Percentiles rank a stretch among this genome's conserved stretches.
These are phyloP conservation scores for Schmidtea mediterranea DNA, from an alignment of 1,140 invertebrate genomes.

Conservation along the genomic window DNA sequence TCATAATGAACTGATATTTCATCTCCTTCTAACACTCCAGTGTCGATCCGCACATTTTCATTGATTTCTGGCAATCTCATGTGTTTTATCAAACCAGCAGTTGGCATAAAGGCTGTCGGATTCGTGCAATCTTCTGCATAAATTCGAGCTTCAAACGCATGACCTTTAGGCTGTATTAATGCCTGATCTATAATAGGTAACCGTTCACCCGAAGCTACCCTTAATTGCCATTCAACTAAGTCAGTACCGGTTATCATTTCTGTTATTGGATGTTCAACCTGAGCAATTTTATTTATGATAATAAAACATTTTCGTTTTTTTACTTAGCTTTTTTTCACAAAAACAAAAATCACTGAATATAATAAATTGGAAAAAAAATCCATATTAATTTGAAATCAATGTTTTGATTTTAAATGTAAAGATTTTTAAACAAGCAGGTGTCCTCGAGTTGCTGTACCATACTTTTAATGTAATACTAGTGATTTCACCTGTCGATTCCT, in stretches of 20 bases:
- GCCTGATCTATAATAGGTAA: conserved; percentile 46
- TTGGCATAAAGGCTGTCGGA: conserved; percentile 48
- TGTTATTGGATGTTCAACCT: conserved; percentile 90
- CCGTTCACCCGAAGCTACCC: conserved; percentile 47
- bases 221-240: conserved; percentile 6
- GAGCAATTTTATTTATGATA: too few relatives aligned
- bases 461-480: too few relatives aligned
- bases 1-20: conserved; percentile 91
- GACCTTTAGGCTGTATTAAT: conserved; percentile 39
- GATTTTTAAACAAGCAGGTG: too few relatives aligned
- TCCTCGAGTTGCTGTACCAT: too few relatives aligned
- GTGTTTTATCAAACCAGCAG: conserved; percentile 37
- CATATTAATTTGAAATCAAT: too few relatives aligned
- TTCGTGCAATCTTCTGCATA: conserved; percentile 66
- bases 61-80: conserved; percentile 28
- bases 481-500: too few relatives aligned
- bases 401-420: too few relatives aligned
- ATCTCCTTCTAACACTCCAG: conserved; percentile 32
- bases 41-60: conserved; percentile 20
- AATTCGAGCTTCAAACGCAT: conserved; percentile 70
- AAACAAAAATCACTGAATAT: too few relatives aligned
- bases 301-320: too few relatives aligned
- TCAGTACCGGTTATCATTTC: conserved; percentile 58
- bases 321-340: too few relatives aligned
- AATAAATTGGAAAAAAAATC: too few relatives aligned